phyloP scores from a whole-genome alignment of 2,113 vertebrate genomes.

The Hemichromis elongatus region DNA sequence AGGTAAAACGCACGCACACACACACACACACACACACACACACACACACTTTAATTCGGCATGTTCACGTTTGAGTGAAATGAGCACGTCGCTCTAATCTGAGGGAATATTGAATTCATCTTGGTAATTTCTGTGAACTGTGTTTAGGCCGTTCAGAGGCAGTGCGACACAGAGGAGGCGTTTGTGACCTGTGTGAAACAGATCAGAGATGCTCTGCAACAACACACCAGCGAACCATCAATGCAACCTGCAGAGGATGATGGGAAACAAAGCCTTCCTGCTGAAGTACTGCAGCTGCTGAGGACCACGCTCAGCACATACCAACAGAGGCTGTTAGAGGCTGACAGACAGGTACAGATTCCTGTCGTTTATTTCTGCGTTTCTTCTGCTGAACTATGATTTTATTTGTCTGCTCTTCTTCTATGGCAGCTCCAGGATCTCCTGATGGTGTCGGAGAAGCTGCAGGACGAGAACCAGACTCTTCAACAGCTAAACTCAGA shows the following conservation, averaged over 20 bases:
- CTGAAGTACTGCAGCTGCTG: conserved; percentile 43
- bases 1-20: conserved; percentile 15
- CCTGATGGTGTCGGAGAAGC: not conserved
- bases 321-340: not conserved
- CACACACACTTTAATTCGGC: not conserved
- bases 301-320: not conserved
- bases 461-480: conserved; percentile 36
- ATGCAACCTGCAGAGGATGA: conserved; percentile 8
- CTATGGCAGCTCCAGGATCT: conserved; percentile 54
- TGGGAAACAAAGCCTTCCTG: conserved; percentile 26
- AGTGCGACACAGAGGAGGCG: not conserved
- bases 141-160: conserved; percentile 5
- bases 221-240: not conserved
- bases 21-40: not conserved
- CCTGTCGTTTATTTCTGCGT: accelerated
- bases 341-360: conserved; percentile 11
- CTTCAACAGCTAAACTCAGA: conserved; percentile 37
- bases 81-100: not conserved
- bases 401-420: not conserved
- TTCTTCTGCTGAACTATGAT: not conserved
- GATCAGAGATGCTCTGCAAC: not conserved
- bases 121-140: not conserved
- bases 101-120: accelerated
- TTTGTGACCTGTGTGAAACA: not conserved
- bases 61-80: accelerated